A percentile compares a stretch with the other conserved stretches of the same genome.
phyloP scores from a whole-genome alignment of 2,888 invertebrate species.

The Cerceris rybyensis region DNA sequence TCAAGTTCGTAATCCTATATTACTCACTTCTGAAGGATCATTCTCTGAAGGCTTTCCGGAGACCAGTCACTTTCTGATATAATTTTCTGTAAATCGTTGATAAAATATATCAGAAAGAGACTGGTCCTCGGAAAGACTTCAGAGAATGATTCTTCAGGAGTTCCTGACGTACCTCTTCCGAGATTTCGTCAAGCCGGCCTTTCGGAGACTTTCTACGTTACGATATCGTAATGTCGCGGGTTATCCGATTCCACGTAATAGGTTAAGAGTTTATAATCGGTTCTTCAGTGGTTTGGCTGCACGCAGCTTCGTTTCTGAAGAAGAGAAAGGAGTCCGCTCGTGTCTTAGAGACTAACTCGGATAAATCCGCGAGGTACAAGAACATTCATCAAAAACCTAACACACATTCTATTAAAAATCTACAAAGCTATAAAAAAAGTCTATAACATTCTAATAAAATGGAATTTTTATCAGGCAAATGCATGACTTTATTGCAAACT shows the following conservation, averaged over 20 bases:
- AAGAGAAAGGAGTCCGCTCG: constrained; percentile 55
- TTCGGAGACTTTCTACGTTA: constrained; percentile 70
- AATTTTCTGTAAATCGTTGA: too few relatives aligned
- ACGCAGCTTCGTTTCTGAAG: constrained; percentile 22
- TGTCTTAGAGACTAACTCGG: constrained; percentile 14
- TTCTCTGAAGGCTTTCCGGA: too few relatives aligned
- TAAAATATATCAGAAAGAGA: too few relatives aligned
- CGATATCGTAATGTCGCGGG: constrained; percentile 67
- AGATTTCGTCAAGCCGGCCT: constrained; percentile 33
- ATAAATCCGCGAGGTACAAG: constrained; percentile 25
- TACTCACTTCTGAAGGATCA: too few relatives aligned
- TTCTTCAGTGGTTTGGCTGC: constrained; percentile 14
- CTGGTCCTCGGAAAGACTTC: constrained; percentile 1
- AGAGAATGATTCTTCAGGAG: constrained; percentile 10
- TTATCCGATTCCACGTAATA: constrained; percentile 73
- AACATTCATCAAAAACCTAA: constrained; percentile 1
- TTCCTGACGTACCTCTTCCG: constrained; percentile 9
- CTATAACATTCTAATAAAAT: too few relatives aligned
- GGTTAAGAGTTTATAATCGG: constrained; percentile 73
- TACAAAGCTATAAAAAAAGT: too few relatives aligned
- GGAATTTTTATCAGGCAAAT: too few relatives aligned
- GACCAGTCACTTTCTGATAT: too few relatives aligned
- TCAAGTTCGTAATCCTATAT: too few relatives aligned
- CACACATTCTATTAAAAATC: background rate
- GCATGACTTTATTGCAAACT: too few relatives aligned